These are phyloP conservation scores for Pseudomyrmex cubaensis DNA, from an alignment of 1,140 invertebrate genomes.

Conservation along the genomic window DNA sequence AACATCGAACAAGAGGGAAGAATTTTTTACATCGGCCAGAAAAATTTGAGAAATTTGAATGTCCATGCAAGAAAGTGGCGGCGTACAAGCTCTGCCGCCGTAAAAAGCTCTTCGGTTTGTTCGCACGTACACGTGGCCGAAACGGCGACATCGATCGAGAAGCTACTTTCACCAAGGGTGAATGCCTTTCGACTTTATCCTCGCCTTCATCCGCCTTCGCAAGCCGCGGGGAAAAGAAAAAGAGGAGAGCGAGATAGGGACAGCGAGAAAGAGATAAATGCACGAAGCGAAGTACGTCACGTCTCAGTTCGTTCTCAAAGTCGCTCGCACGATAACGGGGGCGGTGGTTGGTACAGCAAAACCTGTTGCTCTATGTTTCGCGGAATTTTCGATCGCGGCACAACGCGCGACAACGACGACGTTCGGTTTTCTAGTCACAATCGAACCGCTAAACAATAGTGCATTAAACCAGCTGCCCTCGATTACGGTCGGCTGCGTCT, in stretches of 20 bases:
- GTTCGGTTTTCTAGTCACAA: constrained; percentile 59
- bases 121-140: constrained; percentile 25
- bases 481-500: constrained; percentile 22
- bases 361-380: constrained; percentile 72
- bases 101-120: constrained; percentile 30
- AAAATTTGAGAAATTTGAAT: neutral
- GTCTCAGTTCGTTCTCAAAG: constrained; percentile 61
- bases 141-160: constrained; percentile 71
- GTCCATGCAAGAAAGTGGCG: neutral
- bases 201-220: constrained; percentile 72
- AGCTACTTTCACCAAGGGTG: constrained; percentile 79
- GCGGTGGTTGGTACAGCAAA: constrained; percentile 22
- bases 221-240: constrained; percentile 33
- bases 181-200: constrained; percentile 77
- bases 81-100: constrained; percentile 24
- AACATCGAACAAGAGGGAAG: neutral
- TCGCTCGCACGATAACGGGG: constrained; percentile 57
- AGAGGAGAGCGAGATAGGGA: constrained; percentile 8
- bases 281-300: constrained; percentile 54
- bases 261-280: constrained; percentile 36
- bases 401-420: constrained; percentile 38
- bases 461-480: constrained; percentile 11
- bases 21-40: neutral
- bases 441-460: constrained; percentile 21
- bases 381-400: constrained; percentile 53